phyloP scores from a whole-genome alignment of 2,888 invertebrate genomes.

The Phyllotreta cruciferae region DNA sequence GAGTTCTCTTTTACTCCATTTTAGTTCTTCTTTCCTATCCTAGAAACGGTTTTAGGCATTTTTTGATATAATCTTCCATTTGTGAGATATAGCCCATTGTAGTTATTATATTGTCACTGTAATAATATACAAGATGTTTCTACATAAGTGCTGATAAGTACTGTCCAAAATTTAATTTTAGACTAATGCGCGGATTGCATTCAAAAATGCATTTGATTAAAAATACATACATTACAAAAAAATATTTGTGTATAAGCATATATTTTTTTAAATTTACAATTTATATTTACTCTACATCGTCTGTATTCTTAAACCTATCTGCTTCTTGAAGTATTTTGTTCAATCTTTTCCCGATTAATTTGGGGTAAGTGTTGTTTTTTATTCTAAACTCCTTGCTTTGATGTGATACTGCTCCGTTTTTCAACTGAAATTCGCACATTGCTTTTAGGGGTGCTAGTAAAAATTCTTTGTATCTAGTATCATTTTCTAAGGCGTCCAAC shows the following conservation, averaged over 20 bases:
- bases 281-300: conserved; percentile 6
- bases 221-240: too few species aligned
- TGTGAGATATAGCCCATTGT: too few species aligned
- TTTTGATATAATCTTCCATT: too few species aligned
- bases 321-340: conserved; percentile 63
- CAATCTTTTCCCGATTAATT: conserved; percentile 80
- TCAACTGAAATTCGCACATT: conserved; percentile 84
- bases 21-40: too few species aligned
- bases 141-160: too few species aligned
- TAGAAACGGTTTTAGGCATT: too few species aligned
- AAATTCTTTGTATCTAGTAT: conserved; percentile 69
- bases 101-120: too few species aligned
- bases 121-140: too few species aligned
- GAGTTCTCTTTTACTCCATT: too few species aligned
- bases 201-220: too few species aligned
- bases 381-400: conserved; percentile 90
- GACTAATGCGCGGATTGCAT: too few species aligned
- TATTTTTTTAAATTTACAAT: background rate
- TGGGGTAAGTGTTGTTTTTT: conserved; percentile 80
- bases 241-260: background rate
- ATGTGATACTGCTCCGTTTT: conserved; percentile 92
- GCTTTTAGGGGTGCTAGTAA: conserved; percentile 81
- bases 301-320: conserved; percentile 39
- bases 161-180: too few species aligned
- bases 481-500: conserved; percentile 77